Conservation (phyloP, 2,888 invertebrate species). For the Trichopria drosophilae region DNA sequence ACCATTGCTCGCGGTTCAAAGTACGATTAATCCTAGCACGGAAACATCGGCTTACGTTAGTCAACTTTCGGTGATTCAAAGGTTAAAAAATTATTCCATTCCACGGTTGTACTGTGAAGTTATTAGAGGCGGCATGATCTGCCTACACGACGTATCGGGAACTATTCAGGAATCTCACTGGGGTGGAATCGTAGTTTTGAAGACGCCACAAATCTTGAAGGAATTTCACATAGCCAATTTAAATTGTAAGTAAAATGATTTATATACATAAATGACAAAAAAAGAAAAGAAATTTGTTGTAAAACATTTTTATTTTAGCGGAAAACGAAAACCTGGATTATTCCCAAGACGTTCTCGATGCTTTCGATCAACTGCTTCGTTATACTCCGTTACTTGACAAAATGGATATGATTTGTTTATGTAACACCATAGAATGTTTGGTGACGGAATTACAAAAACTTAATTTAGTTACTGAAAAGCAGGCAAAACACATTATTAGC, state of each 20-base stretch:
- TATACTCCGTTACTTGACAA: constrained; percentile 84
- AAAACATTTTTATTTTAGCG: constrained; percentile 29
- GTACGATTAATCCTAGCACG: constrained; percentile 81
- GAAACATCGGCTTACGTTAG: constrained; percentile 80
- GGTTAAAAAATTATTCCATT: constrained; percentile 79
- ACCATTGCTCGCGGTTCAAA: constrained; percentile 81
- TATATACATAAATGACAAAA: too few relatives aligned
- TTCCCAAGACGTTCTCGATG: constrained; percentile 77
- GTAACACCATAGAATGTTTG: constrained; percentile 83
- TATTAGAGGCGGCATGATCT: constrained; percentile 85
- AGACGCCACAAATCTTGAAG: constrained; percentile 81
- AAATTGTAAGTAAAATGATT: too few relatives aligned
- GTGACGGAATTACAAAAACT: constrained; percentile 80
- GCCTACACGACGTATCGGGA: constrained; percentile 83
- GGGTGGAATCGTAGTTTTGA: constrained; percentile 92
- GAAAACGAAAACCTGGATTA: constrained; percentile 67
- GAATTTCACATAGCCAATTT: constrained; percentile 67
- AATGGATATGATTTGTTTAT: constrained; percentile 85
- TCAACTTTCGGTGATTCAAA: constrained; percentile 81
- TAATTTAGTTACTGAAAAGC: constrained; percentile 77
- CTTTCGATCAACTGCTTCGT: constrained; percentile 82
- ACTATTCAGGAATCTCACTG: constrained; percentile 86
- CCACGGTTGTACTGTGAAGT: constrained; percentile 85
- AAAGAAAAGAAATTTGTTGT: too few relatives aligned
- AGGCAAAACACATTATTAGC: constrained; percentile 71